Evolutionary conservation across 2,888 invertebrate genomes (phyloP).

Genomic region (Matsumyia berberina): DNA sequence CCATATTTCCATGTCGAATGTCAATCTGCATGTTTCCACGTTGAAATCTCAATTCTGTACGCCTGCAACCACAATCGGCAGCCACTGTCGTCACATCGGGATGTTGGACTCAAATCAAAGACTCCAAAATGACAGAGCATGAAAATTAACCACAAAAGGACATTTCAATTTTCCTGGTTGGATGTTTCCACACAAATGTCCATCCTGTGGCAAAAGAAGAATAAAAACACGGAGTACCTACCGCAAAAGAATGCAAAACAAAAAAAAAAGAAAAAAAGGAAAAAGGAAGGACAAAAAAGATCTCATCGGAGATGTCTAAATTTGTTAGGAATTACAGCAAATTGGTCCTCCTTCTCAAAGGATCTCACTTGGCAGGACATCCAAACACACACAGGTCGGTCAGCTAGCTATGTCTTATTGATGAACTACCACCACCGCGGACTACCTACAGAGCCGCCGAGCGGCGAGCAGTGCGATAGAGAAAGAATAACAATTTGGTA

Average conservation of each 20-base stretch:
- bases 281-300: constrained; percentile 14
- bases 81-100: constrained; percentile 38
- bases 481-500: constrained; percentile 68
- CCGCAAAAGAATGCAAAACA: constrained; percentile 57
- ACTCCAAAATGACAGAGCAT: constrained; percentile 67
- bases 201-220: constrained; percentile 48
- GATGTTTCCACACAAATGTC: constrained; percentile 62
- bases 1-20: constrained; percentile 7
- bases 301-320: constrained; percentile 63
- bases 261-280: constrained; percentile 15
- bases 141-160: constrained; percentile 64
- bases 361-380: constrained; percentile 49
- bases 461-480: constrained; percentile 47
- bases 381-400: constrained; percentile 31
- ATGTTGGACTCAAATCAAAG: constrained; percentile 35
- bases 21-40: constrained; percentile 2
- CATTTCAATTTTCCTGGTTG: constrained; percentile 51
- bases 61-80: constrained; percentile 59
- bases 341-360: constrained; percentile 65
- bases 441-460: constrained; percentile 39
- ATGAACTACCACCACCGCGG: constrained; percentile 44
- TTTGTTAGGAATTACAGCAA: constrained; percentile 72
- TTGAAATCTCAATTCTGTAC: constrained; percentile 61
- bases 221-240: constrained; percentile 43
- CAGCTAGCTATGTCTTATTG: constrained; percentile 4